Evolutionary conservation across 2,113 vertebrate species (phyloP), one percentile per base, ranked within the genome.

Genomic region (Haemorhous mexicanus): DNA sequence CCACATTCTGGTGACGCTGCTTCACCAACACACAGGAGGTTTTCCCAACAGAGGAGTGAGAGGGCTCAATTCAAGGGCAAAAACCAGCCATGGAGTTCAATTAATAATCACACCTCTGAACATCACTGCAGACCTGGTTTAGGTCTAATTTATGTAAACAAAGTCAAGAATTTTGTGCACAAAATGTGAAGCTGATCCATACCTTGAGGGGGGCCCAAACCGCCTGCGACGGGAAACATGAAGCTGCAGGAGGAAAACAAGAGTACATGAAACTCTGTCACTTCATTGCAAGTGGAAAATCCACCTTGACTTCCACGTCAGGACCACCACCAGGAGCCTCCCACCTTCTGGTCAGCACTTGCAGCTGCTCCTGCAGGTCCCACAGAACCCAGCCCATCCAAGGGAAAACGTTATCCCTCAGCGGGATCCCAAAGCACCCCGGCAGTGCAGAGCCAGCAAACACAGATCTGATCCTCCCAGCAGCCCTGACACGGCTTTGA

Each of bases 121-220:
- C 46, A 61, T 35, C 63, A 64, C 0, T 22, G 20, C 30, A 69
- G 33, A 50, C 30, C 16, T 66, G 58, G 19, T n/a, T 79, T 37
- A 67, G 63, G 69, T 17, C 77, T 53, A 14, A 73, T 12, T 49
- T 24, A 43, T 21, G 43, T 33, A n/a, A 85, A 66, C 23, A 67
- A 85, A 56, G 26, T 4, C 21, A 82, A 37, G 23, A 58, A 30
- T 6, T 70, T 49, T 2, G 63, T 69, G 44, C 69, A 88, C 46
- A 73, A 19, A 81, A 80, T 8, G 21, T 66, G 44, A 50, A 66
- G 47, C 1, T 50, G 61, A 67, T 56, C 97, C 98, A n/a, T 97
- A 99, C 99, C 99, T 98, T 99, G 99, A 77, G 99, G 98, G 26
- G 98, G 98, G 79, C 99, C 99, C 83, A 99, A 96, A 81, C 98